Percentiles rank a stretch among this genome's conserved stretches.
Conservation (phyloP, 2,797 vertebrate species). For the Anableps anableps region DNA sequence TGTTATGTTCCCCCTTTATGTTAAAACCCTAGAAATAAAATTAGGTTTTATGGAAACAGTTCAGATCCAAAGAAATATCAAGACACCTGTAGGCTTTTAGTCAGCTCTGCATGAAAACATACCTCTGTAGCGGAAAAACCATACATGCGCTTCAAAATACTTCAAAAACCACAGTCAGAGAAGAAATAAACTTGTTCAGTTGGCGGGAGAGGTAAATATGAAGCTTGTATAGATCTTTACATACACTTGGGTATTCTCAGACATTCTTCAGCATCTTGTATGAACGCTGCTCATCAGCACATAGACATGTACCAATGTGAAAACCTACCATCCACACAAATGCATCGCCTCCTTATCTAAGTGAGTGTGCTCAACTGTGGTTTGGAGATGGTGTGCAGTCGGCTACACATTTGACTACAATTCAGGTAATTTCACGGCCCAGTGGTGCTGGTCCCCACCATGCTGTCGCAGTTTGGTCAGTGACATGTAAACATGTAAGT, state of each 20-base stretch:
- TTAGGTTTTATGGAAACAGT: background rate
- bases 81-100: background rate
- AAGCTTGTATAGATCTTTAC: background rate
- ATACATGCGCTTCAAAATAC: background rate
- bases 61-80: background rate
- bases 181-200: background rate
- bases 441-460: slow-evolving; percentile 49
- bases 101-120: background rate
- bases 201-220: background rate
- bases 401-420: slow-evolving; percentile 50
- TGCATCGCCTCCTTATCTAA: background rate
- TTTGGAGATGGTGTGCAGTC: slow-evolving; percentile 29
- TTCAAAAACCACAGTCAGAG: background rate
- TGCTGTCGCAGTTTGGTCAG: slow-evolving; percentile 22
- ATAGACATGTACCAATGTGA: background rate
- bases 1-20: no score
- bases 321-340: background rate
- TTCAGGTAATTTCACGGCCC: slow-evolving; percentile 72
- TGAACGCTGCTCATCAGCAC: background rate
- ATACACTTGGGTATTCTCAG: background rate
- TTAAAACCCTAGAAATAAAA: background rate
- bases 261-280: background rate
- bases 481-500: slow-evolving; percentile 34
- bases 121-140: background rate
- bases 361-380: slow-evolving; percentile 19